Evolutionary conservation across 2,888 invertebrate genomes (phyloP).

Genomic region (Ypsolopha scabrella): DNA sequence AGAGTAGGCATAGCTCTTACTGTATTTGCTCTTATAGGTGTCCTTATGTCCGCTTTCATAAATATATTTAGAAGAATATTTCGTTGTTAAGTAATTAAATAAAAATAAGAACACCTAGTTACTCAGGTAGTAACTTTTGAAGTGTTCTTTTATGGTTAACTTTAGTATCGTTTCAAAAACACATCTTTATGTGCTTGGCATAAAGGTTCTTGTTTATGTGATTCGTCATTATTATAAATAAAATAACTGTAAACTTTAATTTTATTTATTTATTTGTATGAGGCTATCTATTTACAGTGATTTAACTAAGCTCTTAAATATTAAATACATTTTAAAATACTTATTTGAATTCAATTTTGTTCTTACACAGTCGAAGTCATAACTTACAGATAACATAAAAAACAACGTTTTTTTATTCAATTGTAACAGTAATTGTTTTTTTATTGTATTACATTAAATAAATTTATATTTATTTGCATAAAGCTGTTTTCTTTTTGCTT

Average conservation of each 20-base stretch:
- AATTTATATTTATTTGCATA: too few species aligned
- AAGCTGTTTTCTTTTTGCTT: too few species aligned
- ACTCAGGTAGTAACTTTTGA: background rate
- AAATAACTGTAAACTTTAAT: background rate
- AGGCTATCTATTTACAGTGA: too few species aligned
- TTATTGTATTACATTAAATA: too few species aligned
- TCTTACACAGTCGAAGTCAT: background rate
- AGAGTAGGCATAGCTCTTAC: conserved; percentile 26
- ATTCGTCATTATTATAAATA: background rate
- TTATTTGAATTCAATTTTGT: background rate
- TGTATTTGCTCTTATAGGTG: conserved; percentile 26
- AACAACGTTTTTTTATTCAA: background rate
- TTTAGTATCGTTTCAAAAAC: background rate
- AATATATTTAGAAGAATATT: conserved; percentile 14
- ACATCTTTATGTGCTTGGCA: background rate
- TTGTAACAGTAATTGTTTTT: too few species aligned
- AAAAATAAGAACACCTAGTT: background rate
- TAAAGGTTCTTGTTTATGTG: too few species aligned
- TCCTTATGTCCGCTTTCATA: conserved; percentile 17
- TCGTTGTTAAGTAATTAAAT: background rate
- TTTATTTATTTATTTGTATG: too few species aligned
- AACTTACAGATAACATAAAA: background rate
- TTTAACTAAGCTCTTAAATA: too few species aligned
- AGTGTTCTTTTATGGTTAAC: background rate
- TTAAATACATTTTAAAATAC: background rate